Percentiles rank a stretch among this genome's conserved stretches.
phyloP scores from a whole-genome alignment of 2,797 vertebrate species.

The Schizopygopsis malacanthus region DNA sequence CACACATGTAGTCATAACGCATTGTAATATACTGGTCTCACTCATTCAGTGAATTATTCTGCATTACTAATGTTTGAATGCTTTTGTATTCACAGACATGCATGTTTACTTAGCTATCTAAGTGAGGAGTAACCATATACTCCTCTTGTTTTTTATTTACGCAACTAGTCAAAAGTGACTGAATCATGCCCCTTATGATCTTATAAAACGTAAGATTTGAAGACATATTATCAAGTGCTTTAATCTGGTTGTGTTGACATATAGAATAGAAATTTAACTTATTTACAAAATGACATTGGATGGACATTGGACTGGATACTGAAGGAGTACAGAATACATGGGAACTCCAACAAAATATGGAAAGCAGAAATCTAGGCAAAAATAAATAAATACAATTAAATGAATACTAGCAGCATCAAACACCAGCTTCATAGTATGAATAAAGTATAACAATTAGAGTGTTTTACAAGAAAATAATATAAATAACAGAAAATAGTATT shows the following conservation, averaged over 20 bases:
- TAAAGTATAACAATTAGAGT: not conserved
- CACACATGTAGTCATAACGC: constrained; percentile 47
- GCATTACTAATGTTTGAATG: constrained; percentile 26
- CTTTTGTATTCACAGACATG: constrained; percentile 17
- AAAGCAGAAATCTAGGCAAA: not conserved
- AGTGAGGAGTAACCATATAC: not conserved
- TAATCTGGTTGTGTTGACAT: not conserved
- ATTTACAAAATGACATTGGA: not conserved
- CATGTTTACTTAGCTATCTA: constrained; percentile 19
- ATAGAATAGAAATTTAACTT: not conserved
- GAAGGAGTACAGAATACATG: not conserved
- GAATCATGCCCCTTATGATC: not conserved
- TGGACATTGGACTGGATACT: not conserved
- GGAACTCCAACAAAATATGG: not conserved
- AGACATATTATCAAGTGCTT: not conserved
- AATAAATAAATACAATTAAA: not conserved
- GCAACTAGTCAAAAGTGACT: not conserved
- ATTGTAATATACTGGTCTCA: constrained; percentile 33
- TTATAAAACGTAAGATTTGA: not conserved
- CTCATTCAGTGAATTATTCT: constrained; percentile 22
- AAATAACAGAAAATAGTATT: not conserved
- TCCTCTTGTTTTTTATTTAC: not conserved
- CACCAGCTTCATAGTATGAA: not conserved
- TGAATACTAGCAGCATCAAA: not conserved
- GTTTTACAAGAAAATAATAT: not conserved